phyloP scores from a whole-genome alignment of 2,888 invertebrate species.

The Protodeltote pygarga region DNA sequence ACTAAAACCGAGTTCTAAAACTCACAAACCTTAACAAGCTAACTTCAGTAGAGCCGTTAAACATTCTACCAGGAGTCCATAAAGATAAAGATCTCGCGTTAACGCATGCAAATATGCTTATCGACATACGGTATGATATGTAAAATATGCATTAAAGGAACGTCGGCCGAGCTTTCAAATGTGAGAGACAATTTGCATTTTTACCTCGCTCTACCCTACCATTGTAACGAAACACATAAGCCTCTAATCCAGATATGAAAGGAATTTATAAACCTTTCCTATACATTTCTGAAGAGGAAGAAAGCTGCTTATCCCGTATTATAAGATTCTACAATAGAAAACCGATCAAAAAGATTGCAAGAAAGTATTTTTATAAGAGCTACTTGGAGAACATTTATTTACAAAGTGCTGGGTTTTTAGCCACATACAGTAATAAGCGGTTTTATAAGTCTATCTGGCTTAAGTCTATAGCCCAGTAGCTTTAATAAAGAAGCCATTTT shows the following conservation, averaged over 20 bases:
- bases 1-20: slow-evolving; percentile 5
- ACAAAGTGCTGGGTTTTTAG: too few relatives aligned
- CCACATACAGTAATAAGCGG: too few relatives aligned
- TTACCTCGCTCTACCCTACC: slow-evolving; percentile 47
- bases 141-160: slow-evolving; percentile 62
- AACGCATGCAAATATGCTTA: slow-evolving; percentile 61
- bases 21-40: slow-evolving; percentile 4
- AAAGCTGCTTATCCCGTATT: slow-evolving; percentile 28
- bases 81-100: slow-evolving; percentile 40
- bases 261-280: slow-evolving; percentile 29
- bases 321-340: slow-evolving; percentile 2
- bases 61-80: slow-evolving; percentile 48
- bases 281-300: slow-evolving; percentile 29
- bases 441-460: too few relatives aligned
- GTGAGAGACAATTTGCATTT: slow-evolving; percentile 63
- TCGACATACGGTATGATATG: slow-evolving; percentile 61
- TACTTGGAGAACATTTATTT: too few relatives aligned
- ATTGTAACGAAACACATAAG: slow-evolving; percentile 26
- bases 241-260: slow-evolving; percentile 35
- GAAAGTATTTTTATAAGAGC: not conserved
- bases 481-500: too few relatives aligned
- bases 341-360: not conserved
- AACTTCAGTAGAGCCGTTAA: slow-evolving; percentile 18
- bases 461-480: too few relatives aligned
- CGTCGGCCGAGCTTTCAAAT: slow-evolving; percentile 48